Evolutionary conservation across 2,113 vertebrate species (phyloP), one percentile per base, ranked within the genome.

Genomic region (Clarias gariepinus): DNA sequence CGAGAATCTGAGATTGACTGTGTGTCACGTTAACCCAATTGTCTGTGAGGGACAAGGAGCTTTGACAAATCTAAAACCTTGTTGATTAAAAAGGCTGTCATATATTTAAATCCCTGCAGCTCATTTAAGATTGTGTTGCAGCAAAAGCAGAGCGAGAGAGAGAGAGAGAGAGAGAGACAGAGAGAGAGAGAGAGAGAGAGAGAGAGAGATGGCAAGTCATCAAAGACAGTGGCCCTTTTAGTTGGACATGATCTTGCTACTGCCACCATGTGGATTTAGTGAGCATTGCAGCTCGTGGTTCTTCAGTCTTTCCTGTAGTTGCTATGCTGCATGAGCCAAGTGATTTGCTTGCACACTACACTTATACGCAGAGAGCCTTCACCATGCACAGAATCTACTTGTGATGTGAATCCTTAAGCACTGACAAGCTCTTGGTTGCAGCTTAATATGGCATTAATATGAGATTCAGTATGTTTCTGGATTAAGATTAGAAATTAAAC

Each of bases 251-350:
- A 73, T 63, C 74, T 53, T 77, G 69, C 60, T 90, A 89, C 88
- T 92, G 91, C 91, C 91, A 88, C 87, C 90, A 18, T 83, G 91
- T 92, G 90, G 90, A 57, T 52, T 15, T 23, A 30, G 41, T 33
- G 57, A 58, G 21, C 74, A 91, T 66, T 89, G 84, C 87, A 86
- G 15, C 36, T 71, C 28, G 63, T 36, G 53, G 84, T 63, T 85
- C 86, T 87, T 84, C 85, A 81, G 57, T 85, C 86, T 87, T 84
- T 87, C 83, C 82, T 78, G 82, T 57, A 76, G 71, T 55, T 82
- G 83, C 71, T 73, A 52, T 33, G 58, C 28, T 8, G 5, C 47
- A 82, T 77, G 80, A 82, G 66, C 81, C 81, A 52, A 87, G 82
- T 74, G 74, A 88, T 91, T 78, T 84, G 69, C 86, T 71, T 84